phyloP scores from a whole-genome alignment of 2,797 vertebrate genomes.

The Manis pentadactyla region DNA sequence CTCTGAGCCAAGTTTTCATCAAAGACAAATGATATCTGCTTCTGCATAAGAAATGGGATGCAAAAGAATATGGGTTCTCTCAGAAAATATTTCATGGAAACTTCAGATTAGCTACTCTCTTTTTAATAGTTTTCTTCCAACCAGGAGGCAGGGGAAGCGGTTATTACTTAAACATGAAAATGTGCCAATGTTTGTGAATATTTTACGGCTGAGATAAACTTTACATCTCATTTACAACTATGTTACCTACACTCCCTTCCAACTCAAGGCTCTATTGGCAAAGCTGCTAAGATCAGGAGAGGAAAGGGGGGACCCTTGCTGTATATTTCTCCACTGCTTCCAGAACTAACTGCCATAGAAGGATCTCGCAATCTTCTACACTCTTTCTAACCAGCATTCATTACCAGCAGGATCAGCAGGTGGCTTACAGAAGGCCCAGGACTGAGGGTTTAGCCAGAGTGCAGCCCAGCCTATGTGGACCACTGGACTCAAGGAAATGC shows the following conservation, averaged over 20 bases:
- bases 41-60: background rate
- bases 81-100: background rate
- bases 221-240: background rate
- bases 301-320: background rate
- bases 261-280: background rate
- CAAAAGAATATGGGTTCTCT: background rate
- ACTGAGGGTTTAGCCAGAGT: background rate
- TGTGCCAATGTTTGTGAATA: background rate
- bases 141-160: background rate
- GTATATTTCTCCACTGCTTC: background rate
- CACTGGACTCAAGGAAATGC: background rate
- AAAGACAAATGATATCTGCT: background rate
- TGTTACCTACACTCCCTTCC: background rate
- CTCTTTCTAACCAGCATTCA: background rate
- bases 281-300: slow-evolving; percentile 5
- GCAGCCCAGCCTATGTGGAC: background rate
- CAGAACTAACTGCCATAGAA: background rate
- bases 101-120: background rate
- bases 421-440: background rate
- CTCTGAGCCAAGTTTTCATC: background rate
- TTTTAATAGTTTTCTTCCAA: slow-evolving; percentile 8
- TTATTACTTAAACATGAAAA: background rate
- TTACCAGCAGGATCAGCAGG: background rate
- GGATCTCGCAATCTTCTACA: background rate
- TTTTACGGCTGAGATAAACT: background rate